Evolutionary conservation across 2,888 invertebrate species (phyloP).

Genomic region (Netelia inedita): DNA sequence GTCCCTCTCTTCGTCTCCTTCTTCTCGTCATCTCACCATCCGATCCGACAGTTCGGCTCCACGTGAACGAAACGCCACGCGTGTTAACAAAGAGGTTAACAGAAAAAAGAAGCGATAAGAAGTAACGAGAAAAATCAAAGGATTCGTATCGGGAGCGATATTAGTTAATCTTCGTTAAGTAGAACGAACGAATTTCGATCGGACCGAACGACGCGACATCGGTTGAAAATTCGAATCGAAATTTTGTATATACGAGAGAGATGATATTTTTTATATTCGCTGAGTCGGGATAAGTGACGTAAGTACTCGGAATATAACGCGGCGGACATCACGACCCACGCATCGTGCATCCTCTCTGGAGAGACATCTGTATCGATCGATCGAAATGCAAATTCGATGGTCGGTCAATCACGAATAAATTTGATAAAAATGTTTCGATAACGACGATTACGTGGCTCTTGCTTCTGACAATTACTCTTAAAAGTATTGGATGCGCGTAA

Average conservation of each 20-base stretch:
- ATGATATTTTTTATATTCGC: not conserved
- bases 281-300: slow-evolving; percentile 26
- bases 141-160: not conserved
- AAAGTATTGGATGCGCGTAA: no score
- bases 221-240: not conserved
- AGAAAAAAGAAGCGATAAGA: not conserved
- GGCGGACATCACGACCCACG: not conserved
- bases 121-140: not conserved
- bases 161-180: not conserved
- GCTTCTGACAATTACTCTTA: not conserved
- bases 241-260: slow-evolving; percentile 5
- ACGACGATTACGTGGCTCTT: not conserved
- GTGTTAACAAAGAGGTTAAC: not conserved
- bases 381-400: no score
- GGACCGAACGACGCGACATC: not conserved
- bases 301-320: not conserved
- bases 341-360: not conserved
- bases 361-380: no score
- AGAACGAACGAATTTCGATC: not conserved
- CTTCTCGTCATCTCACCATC: not conserved
- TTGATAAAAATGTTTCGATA: not conserved
- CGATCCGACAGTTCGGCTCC: not conserved
- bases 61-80: not conserved
- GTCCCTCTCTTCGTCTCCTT: not conserved
- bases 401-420: no score